Base-by-base conservation (phyloP, 2,888 invertebrate genomes). In the Thereva nobilitata region DNA sequence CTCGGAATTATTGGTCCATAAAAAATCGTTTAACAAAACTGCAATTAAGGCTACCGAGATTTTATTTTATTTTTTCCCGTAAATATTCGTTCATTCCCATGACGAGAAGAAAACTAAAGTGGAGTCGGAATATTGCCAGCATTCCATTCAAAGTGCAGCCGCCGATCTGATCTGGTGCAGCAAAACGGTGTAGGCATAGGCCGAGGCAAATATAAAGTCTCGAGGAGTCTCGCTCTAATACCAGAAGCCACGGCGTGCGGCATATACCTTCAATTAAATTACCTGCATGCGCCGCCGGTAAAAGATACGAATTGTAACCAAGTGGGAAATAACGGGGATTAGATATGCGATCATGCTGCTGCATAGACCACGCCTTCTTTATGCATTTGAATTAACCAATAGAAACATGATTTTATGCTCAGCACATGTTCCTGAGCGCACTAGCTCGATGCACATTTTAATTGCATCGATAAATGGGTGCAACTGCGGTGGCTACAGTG, bases 301-400 rank as follows among this genome's bases (percentile, higher is more conserved):
- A 47, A 8, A 10, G 45, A 59, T 59, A 47, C 35, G 47, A 42
- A 59, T 47, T 59, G 57, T 47, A 35, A 35, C 40, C 35, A 50
- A 42, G 61, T 61, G 61, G 61, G 61, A 50, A 61, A 61, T 61
- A 61, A 61, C 50, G 49, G 61, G 61, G 50, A 61, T 61, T 61
- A 61, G 50, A 61, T 38, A 41, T 50, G 35, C n/a, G 40, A 40
- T 61, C 41, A 50, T 23, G 9, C 61, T 23, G 23, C 7, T 23
- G 23, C 47, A 10, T 34, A 50, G 50, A 41, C 38, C 61, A 61
- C 61, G 61, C 61, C 61, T 61, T 61, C 61, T 50, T 50, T 23
- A 23, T 23, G 40, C 61, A 61, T 49, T 61, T 61, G 61, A 40
- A 61, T 61, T 9, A 41, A 40, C 61, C 61, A 61, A 61, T 61